A percentile compares a stretch with the other conserved stretches of the same genome.
Evolutionary conservation across 2,888 invertebrate species (phyloP).

Genomic region (Sphaeridia pumilis): DNA sequence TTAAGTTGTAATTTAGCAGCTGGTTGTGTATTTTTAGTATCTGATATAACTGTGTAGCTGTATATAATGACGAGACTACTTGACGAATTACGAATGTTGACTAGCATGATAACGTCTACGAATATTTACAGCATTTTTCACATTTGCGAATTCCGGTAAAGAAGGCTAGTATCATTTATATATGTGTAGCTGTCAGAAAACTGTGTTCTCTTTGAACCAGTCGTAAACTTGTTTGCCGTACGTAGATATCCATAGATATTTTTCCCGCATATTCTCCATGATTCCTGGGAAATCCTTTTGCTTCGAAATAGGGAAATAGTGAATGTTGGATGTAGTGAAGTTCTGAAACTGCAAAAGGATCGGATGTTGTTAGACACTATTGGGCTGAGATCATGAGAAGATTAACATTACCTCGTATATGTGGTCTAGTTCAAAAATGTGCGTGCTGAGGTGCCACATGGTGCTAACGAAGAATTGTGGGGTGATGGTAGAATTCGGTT

Average conservation of each 20-base stretch:
- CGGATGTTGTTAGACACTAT: too few species aligned
- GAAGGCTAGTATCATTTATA: too few species aligned
- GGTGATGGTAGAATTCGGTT: neutral
- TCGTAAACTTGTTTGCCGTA: neutral
- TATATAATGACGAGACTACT: too few species aligned
- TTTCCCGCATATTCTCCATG: neutral
- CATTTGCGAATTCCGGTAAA: neutral
- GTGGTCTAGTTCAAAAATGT: neutral
- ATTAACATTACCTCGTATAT: conserved; percentile 3
- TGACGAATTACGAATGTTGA: too few species aligned
- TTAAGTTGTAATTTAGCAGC: too few species aligned
- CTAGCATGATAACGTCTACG: neutral
- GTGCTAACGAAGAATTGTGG: conserved; percentile 1
- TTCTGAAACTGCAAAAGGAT: neutral
- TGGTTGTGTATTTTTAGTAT: too few species aligned
- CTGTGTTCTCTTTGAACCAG: neutral
- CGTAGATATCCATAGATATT: neutral
- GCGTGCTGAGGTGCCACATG: neutral
- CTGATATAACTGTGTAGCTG: too few species aligned
- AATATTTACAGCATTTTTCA: neutral
- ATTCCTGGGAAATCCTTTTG: neutral
- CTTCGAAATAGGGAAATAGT: neutral
- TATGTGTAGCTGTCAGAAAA: neutral
- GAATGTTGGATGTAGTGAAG: neutral
- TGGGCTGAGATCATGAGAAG: neutral